Evolutionary conservation across 2,888 invertebrate species (phyloP), one percentile per base, ranked within the genome.

Genomic region (Lasioglossum morio): DNA sequence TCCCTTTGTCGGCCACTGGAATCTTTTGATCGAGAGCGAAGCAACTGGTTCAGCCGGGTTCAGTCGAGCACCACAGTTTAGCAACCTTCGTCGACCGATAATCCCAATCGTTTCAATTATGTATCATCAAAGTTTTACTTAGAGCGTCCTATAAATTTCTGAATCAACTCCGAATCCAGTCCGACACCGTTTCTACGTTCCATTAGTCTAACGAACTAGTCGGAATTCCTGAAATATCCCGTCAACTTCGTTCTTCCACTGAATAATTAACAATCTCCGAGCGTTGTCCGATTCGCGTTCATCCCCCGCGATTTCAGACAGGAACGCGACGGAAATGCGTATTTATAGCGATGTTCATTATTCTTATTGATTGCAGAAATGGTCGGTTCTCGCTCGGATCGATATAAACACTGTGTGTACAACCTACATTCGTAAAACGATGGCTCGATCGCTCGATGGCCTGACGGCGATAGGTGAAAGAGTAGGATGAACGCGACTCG

Each of bases 381-480:
- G 79, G 79, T 66, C 66, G 72, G 40, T 81, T 77, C 77, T 48
- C 66, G 74, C 74, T 40, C 81, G 63, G 86, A 79, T 89, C 89
- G 80, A 89, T 89, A 87, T 57, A n/a, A 53, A 73, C 77, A 81
- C 37, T 46, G 81, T 82, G 77, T 79, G 76, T 77, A 86, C 81
- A 88, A 88, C 86, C 90, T 86, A 88, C 86, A 86, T 87, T 81
- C 63, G 34, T 70, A 72, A 79, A 86, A 72, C 75, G n/a, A 76
- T 46, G 10, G 23, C 7, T 53, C 23, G 23, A 16, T 74, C 23
- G 53, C 53, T 53, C 53, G 10, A 57, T n/a, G 57, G 57, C 12
- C n/a, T n/a, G n/a, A 1, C 12, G n/a, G 23, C 37, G 60, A 69
- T 16, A 57, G 23, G 57, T 53, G 27, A 23, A n/a, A 74, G 53